phyloP scores from a whole-genome alignment of 2,113 vertebrate genomes.

The Bostrychus sinensis region DNA sequence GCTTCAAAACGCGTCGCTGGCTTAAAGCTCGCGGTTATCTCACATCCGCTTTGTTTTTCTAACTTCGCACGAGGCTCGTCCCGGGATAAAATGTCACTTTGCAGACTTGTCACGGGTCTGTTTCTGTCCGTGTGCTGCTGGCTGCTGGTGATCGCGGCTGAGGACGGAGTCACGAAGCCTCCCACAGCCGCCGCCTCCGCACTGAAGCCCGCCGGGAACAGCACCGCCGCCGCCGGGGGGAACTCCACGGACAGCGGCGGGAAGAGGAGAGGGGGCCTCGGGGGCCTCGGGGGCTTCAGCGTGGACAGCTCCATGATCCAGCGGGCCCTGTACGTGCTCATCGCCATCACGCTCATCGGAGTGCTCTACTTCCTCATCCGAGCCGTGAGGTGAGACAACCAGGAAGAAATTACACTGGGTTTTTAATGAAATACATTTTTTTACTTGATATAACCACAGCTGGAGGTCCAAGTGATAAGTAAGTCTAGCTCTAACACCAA shows the following conservation, averaged over 20 bases:
- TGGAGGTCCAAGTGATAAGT: too few relatives aligned
- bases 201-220: neutral
- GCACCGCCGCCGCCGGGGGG: neutral
- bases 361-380: conserved; percentile 69
- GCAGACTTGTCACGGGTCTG: conserved; percentile 2
- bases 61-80: rapidly evolving
- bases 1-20: neutral
- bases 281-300: rapidly evolving
- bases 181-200: rapidly evolving
- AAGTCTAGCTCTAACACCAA: too few relatives aligned
- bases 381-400: conserved; percentile 63
- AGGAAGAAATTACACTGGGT: too few relatives aligned
- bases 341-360: conserved; percentile 56
- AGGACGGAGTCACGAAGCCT: neutral
- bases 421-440: too few relatives aligned
- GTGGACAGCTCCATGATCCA: conserved; percentile 63
- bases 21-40: neutral
- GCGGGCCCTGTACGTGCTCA: conserved; percentile 67
- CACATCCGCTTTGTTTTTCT: neutral
- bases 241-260: conserved; percentile 4
- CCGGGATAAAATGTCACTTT: conserved; percentile 53
- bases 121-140: conserved; percentile 14
- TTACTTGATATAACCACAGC: too few relatives aligned
- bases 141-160: conserved; percentile 10
- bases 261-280: rapidly evolving